Conservation (phyloP, 2,797 vertebrate species). For the Melanotaenia nigrans region DNA sequence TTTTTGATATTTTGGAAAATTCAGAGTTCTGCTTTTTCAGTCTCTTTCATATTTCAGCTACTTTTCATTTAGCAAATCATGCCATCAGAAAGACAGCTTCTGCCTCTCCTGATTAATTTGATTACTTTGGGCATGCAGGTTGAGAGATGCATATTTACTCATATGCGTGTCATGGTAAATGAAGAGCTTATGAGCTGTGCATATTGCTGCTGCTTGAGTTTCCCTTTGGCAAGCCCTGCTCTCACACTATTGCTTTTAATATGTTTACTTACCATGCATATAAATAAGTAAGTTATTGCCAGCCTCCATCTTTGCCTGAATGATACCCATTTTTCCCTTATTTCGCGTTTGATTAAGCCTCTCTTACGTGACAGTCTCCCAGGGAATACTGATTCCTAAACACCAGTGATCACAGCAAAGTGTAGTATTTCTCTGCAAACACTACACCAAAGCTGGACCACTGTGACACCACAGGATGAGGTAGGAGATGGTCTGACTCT, state of each 20-base stretch:
- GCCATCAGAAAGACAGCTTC: conserved; percentile 20
- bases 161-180: conserved; percentile 37
- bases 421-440: conserved; percentile 21
- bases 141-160: conserved; percentile 37
- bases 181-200: conserved; percentile 19
- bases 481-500: conserved; percentile 16
- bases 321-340: conserved; percentile 18
- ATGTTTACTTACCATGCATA: conserved; percentile 18
- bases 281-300: conserved; percentile 31
- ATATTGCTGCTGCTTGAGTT: conserved; percentile 40
- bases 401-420: conserved; percentile 12
- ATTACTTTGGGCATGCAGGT: conserved; percentile 44
- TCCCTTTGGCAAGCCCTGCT: conserved; percentile 42
- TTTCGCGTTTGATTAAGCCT: conserved; percentile 40
- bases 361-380: conserved; percentile 16
- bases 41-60: conserved; percentile 28
- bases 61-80: conserved; percentile 24
- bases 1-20: neutral
- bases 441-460: conserved; percentile 16
- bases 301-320: conserved; percentile 21
- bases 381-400: conserved; percentile 30
- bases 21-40: neutral
- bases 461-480: conserved; percentile 29
- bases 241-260: conserved; percentile 33
- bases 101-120: conserved; percentile 43